Percentiles rank a stretch among this genome's conserved stretches.
phyloP scores from a whole-genome alignment of 2,113 vertebrate genomes.

The Ophthalmolycus amberensis region DNA sequence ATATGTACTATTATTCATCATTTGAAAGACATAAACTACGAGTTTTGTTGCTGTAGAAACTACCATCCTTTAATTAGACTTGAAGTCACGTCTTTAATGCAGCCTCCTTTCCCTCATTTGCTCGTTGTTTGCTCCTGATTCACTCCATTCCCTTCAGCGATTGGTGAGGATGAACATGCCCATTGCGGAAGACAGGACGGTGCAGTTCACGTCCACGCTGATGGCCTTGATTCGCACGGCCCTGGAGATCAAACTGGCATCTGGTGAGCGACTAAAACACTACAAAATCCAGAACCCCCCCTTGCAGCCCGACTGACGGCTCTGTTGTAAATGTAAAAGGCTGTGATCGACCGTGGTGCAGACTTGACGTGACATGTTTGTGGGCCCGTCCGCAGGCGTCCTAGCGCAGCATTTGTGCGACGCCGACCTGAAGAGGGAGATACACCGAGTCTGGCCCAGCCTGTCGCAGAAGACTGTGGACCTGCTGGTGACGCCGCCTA shows the following conservation, averaged over 20 bases:
- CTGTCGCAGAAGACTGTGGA: conserved; percentile 93
- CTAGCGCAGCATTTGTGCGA: conserved; percentile 92
- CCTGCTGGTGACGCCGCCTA: conserved; percentile 95
- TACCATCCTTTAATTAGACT: neutral
- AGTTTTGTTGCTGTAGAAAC: neutral
- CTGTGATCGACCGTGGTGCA: neutral
- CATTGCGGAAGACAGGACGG: conserved; percentile 91
- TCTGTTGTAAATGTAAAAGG: conserved; percentile 18
- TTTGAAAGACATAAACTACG: neutral
- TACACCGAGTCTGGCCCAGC: conserved; percentile 92
- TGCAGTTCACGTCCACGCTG: conserved; percentile 97
- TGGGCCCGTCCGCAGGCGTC: conserved; percentile 80
- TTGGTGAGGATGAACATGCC: conserved; percentile 99
- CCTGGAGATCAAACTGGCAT: conserved; percentile 95
- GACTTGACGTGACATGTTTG: conserved; percentile 50
- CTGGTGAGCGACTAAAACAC: conserved; percentile 84
- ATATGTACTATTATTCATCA: neutral
- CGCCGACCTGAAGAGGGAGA: conserved; percentile 92
- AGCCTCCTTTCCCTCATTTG: neutral
- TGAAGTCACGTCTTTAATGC: neutral
- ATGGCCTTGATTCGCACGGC: conserved; percentile 98
- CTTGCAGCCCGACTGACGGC: conserved; percentile 2
- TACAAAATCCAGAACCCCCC: conserved; percentile 31
- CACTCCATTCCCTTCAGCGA: conserved; percentile 82
- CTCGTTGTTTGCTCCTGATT: conserved; percentile 26